Evolutionary conservation across 2,113 vertebrate genomes (phyloP).

Genomic region (Chlorodrepanis virens): DNA sequence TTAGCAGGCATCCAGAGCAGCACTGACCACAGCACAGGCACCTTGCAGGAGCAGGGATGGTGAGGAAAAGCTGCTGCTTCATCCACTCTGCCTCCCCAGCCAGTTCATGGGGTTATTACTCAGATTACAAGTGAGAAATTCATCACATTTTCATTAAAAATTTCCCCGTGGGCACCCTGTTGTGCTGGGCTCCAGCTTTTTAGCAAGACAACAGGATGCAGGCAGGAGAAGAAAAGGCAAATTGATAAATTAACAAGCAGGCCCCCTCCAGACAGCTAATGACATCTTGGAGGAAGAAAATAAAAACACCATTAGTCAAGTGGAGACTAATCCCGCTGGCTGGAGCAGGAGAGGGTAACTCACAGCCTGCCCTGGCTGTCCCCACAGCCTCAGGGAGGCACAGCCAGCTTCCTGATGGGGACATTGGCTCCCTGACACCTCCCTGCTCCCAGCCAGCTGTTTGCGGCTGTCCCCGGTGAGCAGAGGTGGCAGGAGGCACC

Average conservation of each 20-base stretch:
- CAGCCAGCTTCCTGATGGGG: rapidly evolving
- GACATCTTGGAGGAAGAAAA: neutral
- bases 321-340: neutral
- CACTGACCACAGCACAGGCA: neutral
- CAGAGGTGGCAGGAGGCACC: neutral
- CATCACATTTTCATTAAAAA: constrained; percentile 54
- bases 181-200: neutral
- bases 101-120: neutral
- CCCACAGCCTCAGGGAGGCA: neutral
- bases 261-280: constrained; percentile 43
- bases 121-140: constrained; percentile 29
- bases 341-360: neutral
- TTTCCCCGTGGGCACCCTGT: neutral
- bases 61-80: neutral
- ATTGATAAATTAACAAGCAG: neutral
- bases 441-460: neutral
- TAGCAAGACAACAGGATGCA: neutral
- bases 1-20: neutral
- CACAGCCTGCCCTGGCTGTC: neutral
- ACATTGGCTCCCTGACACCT: neutral
- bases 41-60: neutral
- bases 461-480: neutral
- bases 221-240: neutral
- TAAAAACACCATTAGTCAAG: constrained; percentile 32
- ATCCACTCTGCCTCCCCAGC: neutral